Evolutionary conservation across 2,888 invertebrate genomes (phyloP).

Genomic region (Hoplodrina ambigua): DNA sequence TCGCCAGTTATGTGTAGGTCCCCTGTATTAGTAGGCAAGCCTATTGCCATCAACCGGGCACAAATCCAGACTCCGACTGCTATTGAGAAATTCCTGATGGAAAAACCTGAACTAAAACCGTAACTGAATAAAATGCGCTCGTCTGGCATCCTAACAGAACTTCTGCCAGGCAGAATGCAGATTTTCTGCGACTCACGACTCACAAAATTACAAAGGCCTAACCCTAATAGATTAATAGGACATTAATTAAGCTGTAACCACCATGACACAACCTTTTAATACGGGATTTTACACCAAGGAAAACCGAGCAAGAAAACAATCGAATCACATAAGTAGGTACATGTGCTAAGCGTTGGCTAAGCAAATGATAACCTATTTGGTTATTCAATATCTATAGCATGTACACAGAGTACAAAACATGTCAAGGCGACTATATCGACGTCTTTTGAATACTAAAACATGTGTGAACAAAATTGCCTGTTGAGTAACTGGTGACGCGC

Average conservation of each 20-base stretch:
- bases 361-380: slow-evolving; percentile 61
- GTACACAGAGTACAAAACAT: slow-evolving; percentile 69
- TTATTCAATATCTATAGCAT: slow-evolving; percentile 64
- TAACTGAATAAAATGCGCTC: no score
- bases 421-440: slow-evolving; percentile 80
- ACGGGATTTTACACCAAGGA: slow-evolving; percentile 11
- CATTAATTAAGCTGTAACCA: neutral
- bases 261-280: slow-evolving; percentile 1
- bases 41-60: no score
- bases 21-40: no score
- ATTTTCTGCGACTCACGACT: no score
- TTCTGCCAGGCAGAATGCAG: no score
- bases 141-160: no score
- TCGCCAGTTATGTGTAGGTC: no score
- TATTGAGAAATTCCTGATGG: no score
- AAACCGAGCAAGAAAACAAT: slow-evolving; percentile 25
- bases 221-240: neutral
- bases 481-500: slow-evolving; percentile 55
- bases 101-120: no score
- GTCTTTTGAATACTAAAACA: slow-evolving; percentile 78
- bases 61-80: no score
- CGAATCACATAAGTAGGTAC: slow-evolving; percentile 12
- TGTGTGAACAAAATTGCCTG: slow-evolving; percentile 74
- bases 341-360: slow-evolving; percentile 21
- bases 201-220: no score